Conservation (phyloP, 2,113 vertebrate species). For the Periophthalmus modestus region DNA sequence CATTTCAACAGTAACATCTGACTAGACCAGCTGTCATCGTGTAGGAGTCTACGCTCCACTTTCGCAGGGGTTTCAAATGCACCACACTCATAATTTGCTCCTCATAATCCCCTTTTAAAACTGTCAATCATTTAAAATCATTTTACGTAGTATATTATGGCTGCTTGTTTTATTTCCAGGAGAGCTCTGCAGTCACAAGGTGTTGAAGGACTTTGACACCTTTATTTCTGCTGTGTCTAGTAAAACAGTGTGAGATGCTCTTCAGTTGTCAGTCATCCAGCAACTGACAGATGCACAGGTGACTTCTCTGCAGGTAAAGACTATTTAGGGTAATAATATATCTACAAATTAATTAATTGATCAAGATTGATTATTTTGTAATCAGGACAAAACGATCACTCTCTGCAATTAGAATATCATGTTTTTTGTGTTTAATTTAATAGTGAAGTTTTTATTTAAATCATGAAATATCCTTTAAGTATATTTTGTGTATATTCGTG, state of each 20-base stretch:
- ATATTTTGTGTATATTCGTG: not conserved
- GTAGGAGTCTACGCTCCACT: constrained; percentile 24
- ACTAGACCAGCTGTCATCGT: constrained; percentile 46
- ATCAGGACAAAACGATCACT: not conserved
- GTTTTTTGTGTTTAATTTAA: not conserved
- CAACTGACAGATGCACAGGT: constrained; percentile 37
- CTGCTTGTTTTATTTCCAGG: constrained; percentile 26
- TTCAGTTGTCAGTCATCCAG: constrained; percentile 23
- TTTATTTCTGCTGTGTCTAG: constrained; percentile 54
- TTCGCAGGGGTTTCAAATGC: constrained; percentile 13
- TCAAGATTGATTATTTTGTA: not conserved
- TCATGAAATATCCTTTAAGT: not conserved
- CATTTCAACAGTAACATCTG: constrained; percentile 41
- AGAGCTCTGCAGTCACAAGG: constrained; percentile 56
- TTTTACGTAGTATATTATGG: constrained; percentile 3
- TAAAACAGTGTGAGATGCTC: constrained; percentile 61
- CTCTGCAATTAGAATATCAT: not conserved
- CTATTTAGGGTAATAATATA: not conserved
- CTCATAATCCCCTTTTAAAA: constrained; percentile 3
- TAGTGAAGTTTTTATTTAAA: not conserved
- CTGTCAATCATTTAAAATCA: not conserved
- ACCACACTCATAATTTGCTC: constrained; percentile 18
- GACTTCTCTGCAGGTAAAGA: constrained; percentile 54
- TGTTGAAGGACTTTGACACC: constrained; percentile 71
- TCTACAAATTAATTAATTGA: not conserved